Evolutionary conservation across 2,797 vertebrate genomes (phyloP).

Genomic region (Nyctibius grandis): DNA sequence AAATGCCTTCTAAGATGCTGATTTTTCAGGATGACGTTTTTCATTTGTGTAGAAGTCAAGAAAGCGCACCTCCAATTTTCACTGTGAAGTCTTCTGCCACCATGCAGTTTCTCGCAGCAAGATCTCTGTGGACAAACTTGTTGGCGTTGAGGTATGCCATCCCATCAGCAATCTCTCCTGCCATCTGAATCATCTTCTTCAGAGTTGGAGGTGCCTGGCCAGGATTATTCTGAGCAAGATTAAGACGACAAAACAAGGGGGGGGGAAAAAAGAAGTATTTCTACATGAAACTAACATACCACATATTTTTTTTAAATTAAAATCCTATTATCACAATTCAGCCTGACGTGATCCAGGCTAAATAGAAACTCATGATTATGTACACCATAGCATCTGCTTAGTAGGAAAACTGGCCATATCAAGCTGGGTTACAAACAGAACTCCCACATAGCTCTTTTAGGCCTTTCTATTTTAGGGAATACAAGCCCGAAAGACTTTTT

Average conservation of each 20-base stretch:
- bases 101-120: slow-evolving; percentile 99
- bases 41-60: background rate
- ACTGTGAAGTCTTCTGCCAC: slow-evolving; percentile 97
- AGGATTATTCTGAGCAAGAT: slow-evolving; percentile 78
- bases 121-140: slow-evolving; percentile 98
- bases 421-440: background rate
- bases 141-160: slow-evolving; percentile 99
- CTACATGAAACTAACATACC: background rate
- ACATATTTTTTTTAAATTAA: background rate
- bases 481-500: background rate
- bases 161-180: slow-evolving; percentile 95
- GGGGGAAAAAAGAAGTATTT: background rate
- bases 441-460: background rate
- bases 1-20: background rate
- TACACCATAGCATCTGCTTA: background rate
- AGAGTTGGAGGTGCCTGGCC: slow-evolving; percentile 87
- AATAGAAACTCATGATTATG: background rate
- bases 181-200: slow-evolving; percentile 99
- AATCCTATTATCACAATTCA: background rate
- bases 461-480: background rate
- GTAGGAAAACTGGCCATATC: background rate
- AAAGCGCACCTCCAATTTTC: slow-evolving; percentile 93
- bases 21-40: background rate
- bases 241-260: background rate
- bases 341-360: background rate